Evolutionary conservation across 2,113 vertebrate species (phyloP), one percentile per base, ranked within the genome.

Genomic region (Gymnorhina tibicen): DNA sequence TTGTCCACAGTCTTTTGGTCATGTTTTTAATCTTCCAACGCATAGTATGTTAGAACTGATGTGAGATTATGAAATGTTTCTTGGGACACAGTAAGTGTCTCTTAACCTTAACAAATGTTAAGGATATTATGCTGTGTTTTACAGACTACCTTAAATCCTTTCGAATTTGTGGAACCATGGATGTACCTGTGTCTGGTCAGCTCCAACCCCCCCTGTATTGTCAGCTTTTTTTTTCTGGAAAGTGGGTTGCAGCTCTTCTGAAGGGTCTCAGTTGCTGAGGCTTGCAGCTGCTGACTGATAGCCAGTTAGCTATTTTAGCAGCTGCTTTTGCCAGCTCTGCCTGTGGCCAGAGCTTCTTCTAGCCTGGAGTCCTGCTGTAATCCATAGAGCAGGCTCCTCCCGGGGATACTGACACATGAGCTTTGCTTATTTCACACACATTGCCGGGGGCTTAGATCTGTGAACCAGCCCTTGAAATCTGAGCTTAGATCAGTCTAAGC

Each of bases 381-480:
- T 90, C 79, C 87, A 55, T 75, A 75, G 86, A 64, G 53, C 64
- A 53, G 52, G 55, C 74, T 86, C 26, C 77, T 95, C 70, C 50
- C 13, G 37, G 33, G 72, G 28, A 41, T 49, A n/a, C 72, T 86
- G 95, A 97, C 50, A 97, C 49, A 81, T 91, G 97, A 97, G 91
- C 93, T 89, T 85, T 87, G 84, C 87, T 91, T 80, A 80, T 95
- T 97, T 96, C 92, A 91, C 73, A 68, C 60, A 18, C 72, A 67
- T 78, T 91, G 89, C 95, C 67, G 27, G 67, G 85, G 92, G 85
- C 91, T 97, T 96, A 96, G 89, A 66, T 91, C 92, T 84, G 64
- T 66, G 87, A 89, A 83, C 80, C 56, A 91, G 79, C 80, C 83
- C 93, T 92, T 97, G 97, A 97, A 97, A 97, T 92, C 27, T 52